A percentile compares a stretch with the other conserved stretches of the same genome.
Evolutionary conservation across 2,888 invertebrate species (phyloP).

Genomic region (Sisyra terminalis): DNA sequence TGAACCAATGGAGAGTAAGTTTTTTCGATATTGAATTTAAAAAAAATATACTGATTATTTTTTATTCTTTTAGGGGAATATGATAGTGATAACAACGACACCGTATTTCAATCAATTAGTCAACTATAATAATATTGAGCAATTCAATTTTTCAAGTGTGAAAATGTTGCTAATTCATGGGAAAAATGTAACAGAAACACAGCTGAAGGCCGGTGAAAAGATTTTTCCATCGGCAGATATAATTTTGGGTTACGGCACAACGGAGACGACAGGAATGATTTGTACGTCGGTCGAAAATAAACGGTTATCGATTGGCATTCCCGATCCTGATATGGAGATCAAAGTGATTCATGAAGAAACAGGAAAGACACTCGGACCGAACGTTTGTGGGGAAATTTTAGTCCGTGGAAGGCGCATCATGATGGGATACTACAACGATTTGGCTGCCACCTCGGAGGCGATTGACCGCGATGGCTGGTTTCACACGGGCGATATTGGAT

Average conservation of each 20-base stretch:
- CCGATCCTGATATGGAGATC: conserved; percentile 5
- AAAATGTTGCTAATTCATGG: conserved; percentile 2
- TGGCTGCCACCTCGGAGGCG: background rate
- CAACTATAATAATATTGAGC: background rate
- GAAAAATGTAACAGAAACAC: background rate
- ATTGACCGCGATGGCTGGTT: conserved; percentile 6
- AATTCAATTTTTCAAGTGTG: conserved; percentile 1
- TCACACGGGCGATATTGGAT: conserved; percentile 4
- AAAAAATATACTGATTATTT: no score
- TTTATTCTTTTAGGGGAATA: background rate
- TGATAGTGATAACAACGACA: background rate
- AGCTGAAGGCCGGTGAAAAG: background rate
- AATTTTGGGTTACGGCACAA: background rate
- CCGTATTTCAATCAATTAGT: background rate
- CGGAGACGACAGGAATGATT: conserved; percentile 4
- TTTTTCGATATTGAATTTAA: no score
- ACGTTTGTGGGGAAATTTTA: conserved; percentile 1
- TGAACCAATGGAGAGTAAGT: conserved; percentile 1
- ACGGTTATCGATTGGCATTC: background rate
- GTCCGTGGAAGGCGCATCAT: conserved; percentile 2
- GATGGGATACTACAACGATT: conserved; percentile 5
- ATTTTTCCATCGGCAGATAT: background rate
- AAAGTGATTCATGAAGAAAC: conserved; percentile 2
- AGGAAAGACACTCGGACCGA: background rate
- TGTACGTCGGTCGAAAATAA: conserved; percentile 1